Conservation (phyloP, 2,797 vertebrate genomes). For the Columba guinea region DNA sequence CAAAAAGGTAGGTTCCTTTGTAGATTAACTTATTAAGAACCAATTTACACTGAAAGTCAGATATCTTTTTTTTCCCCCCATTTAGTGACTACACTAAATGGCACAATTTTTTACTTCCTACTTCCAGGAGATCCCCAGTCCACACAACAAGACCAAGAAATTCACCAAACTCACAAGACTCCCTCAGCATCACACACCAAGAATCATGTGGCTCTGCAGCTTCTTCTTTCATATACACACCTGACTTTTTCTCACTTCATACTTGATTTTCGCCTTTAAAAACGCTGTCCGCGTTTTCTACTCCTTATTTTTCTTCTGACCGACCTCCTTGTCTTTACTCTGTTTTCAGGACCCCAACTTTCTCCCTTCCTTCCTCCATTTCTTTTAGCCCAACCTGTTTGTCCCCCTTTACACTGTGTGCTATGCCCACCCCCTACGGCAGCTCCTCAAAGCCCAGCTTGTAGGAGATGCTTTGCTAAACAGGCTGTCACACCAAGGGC, state of each 20-base stretch:
- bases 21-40: neutral
- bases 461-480: neutral
- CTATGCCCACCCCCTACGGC: neutral
- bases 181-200: neutral
- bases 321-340: neutral
- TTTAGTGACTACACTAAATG: neutral
- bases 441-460: neutral
- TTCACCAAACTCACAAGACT: neutral
- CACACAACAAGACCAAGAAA: neutral
- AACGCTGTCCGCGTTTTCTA: neutral
- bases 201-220: neutral
- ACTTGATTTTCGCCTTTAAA: neutral
- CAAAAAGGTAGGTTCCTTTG: neutral
- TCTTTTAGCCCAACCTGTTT: neutral
- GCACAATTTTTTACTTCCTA: neutral
- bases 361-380: neutral
- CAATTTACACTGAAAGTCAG: neutral
- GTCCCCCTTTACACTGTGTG: no score
- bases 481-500: neutral
- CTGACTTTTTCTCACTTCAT: neutral
- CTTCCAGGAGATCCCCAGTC: neutral
- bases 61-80: accelerated
- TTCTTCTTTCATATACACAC: accelerated
- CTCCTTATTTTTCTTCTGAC: neutral
- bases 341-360: neutral